Base-by-base conservation (phyloP, 2,797 vertebrate species). In the Leptoclinus maculatus region DNA sequence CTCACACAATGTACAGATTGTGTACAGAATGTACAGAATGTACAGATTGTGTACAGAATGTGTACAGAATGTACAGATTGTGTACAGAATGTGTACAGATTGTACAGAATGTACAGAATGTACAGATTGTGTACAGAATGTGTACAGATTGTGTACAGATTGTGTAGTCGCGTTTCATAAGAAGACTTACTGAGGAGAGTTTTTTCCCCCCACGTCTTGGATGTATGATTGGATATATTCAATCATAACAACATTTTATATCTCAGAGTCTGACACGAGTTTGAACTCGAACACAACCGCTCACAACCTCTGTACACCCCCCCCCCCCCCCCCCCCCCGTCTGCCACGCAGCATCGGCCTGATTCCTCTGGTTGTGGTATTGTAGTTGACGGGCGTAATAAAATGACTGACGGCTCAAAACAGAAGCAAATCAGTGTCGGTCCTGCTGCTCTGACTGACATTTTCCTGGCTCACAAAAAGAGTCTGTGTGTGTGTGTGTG, bases 351-450 rank as follows among this genome's bases (percentile, higher is more conserved):
- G 60, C 17, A 16, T 78, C 74, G 63, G 64, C 54, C 66, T 1
- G 83, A 16, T 76, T 75, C 13, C 39, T 12, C 39, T 21, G 66
- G 65, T 67, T 62, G 70, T 36, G 71, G 27, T 51, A 0, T 76
- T 77, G 77, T 2, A 73, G 66, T 71, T 23, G 82, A 81, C 7
- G 2, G 12, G 21, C 11, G 11, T 68, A 57, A 74, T 70, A 68
- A 88, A 60, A 82, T 43, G 82, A 79, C 29, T 72, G 90, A 74
- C 83, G 49, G 80, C 66, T 66, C 69, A 7, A 71, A 73, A 74
- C 71, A 54, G 78, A 66, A 53, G 38, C 43, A 72, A 71, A 69
- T 83, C 80, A 60, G 19, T 7, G 34, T 68, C 59, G 34, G 67
- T 9, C 8, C 21, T 25, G 49, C 53, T 8, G 64, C 56, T 76